These are phyloP conservation scores for Nephotettix cincticeps DNA, from an alignment of 1,140 invertebrate genomes.

Conservation along the genomic window DNA sequence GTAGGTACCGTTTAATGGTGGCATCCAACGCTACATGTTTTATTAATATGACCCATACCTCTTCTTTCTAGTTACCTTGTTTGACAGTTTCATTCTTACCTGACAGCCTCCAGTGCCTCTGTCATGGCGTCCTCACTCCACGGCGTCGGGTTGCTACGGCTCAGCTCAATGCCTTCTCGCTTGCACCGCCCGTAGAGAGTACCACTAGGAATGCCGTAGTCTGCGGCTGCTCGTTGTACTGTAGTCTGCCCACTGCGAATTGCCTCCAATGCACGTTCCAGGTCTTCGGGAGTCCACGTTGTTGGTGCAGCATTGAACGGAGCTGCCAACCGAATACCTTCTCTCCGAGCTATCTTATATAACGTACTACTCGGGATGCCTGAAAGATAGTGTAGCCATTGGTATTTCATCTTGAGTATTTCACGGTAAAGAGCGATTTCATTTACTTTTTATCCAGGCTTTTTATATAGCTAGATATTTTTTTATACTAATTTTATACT, in stretches of 20 bases:
- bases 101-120: slow-evolving; percentile 82
- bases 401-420: too few species aligned
- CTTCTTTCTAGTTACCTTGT: too few species aligned
- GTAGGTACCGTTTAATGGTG: too few species aligned
- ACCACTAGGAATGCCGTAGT: slow-evolving; percentile 81
- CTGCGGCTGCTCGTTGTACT: slow-evolving; percentile 81
- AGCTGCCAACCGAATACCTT: slow-evolving; percentile 81
- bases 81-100: too few species aligned
- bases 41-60: too few species aligned
- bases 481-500: too few species aligned
- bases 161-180: slow-evolving; percentile 83
- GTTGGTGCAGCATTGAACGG: slow-evolving; percentile 89
- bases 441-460: too few species aligned
- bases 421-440: too few species aligned
- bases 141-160: slow-evolving; percentile 79
- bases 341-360: slow-evolving; percentile 85
- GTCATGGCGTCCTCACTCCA: slow-evolving; percentile 90
- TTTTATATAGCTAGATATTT: too few species aligned
- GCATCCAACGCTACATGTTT: too few species aligned
- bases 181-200: slow-evolving; percentile 86
- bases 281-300: slow-evolving; percentile 81
- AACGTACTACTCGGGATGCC: slow-evolving; percentile 84
- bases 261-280: slow-evolving; percentile 77
- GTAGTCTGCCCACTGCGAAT: slow-evolving; percentile 78
- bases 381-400: slow-evolving; percentile 41